Percentiles rank a stretch among this genome's conserved stretches.
Conservation (phyloP, 2,797 vertebrate genomes). For the Ispidina picta region DNA sequence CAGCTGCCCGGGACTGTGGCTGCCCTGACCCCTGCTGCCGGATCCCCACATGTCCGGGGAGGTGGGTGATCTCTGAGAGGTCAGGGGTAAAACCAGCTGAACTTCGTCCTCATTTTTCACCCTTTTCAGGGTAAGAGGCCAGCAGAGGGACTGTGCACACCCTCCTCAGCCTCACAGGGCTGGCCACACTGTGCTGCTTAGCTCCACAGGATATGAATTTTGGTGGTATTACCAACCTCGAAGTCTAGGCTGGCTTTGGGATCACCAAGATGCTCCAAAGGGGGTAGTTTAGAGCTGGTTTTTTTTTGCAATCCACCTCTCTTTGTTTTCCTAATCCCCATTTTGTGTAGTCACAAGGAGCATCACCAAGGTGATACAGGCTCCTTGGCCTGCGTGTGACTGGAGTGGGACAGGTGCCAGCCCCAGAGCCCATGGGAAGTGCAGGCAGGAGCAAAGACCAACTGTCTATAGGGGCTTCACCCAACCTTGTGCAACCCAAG, state of each 20-base stretch:
- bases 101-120: not conserved
- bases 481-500: not conserved
- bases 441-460: not conserved
- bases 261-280: not conserved
- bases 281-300: not conserved
- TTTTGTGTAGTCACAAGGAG: not conserved
- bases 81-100: not conserved
- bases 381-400: not conserved
- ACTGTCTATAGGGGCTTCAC: not conserved
- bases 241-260: not conserved
- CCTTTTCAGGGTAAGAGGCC: not conserved
- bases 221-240: not conserved
- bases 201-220: fast-evolving
- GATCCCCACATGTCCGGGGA: not conserved
- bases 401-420: not conserved
- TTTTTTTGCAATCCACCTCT: not conserved
- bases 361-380: fast-evolving
- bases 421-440: fast-evolving
- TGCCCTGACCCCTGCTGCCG: fast-evolving
- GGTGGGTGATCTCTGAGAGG: not conserved
- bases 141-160: not conserved
- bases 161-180: not conserved
- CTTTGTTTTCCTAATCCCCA: not conserved
- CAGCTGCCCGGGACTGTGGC: not conserved
- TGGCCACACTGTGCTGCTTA: not conserved